Percentiles rank a stretch among this genome's conserved stretches.
Conservation (phyloP, 2,888 invertebrate species). For the Dasypogon diadema region DNA sequence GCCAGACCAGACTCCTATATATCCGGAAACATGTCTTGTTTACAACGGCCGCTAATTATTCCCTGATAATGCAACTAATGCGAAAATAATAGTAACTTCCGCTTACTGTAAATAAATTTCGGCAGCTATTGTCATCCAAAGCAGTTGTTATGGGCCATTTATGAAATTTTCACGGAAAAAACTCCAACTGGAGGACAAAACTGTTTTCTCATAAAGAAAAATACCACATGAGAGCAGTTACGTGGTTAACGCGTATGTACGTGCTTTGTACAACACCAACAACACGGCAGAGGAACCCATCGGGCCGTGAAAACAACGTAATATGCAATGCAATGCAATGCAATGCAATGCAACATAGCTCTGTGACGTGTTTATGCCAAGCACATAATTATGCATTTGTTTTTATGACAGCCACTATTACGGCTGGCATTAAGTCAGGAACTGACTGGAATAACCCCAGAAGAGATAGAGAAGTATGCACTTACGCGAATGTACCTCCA, state of each 20-base stretch:
- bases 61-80: constrained; percentile 25
- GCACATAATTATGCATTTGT: constrained; percentile 53
- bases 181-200: neutral
- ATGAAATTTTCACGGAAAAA: neutral
- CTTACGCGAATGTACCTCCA: neutral
- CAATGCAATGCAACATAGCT: constrained; percentile 24
- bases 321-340: too few relatives aligned
- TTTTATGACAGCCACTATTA: constrained; percentile 49
- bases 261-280: constrained; percentile 14
- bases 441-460: constrained; percentile 4
- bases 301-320: constrained; percentile 50
- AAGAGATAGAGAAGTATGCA: neutral
- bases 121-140: neutral
- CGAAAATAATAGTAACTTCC: constrained; percentile 46
- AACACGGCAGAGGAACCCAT: constrained; percentile 5
- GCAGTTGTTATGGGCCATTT: constrained; percentile 3
- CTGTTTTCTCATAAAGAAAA: neutral
- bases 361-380: constrained; percentile 51
- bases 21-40: too few relatives aligned
- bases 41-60: constrained; percentile 12
- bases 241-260: constrained; percentile 28
- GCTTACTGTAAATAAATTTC: neutral
- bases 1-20: neutral
- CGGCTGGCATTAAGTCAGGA: constrained; percentile 43
- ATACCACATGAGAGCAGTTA: constrained; percentile 33